These are phyloP conservation scores for Buteo buteo DNA, from an alignment of 2,113 vertebrate genomes.

Conservation along the genomic window DNA sequence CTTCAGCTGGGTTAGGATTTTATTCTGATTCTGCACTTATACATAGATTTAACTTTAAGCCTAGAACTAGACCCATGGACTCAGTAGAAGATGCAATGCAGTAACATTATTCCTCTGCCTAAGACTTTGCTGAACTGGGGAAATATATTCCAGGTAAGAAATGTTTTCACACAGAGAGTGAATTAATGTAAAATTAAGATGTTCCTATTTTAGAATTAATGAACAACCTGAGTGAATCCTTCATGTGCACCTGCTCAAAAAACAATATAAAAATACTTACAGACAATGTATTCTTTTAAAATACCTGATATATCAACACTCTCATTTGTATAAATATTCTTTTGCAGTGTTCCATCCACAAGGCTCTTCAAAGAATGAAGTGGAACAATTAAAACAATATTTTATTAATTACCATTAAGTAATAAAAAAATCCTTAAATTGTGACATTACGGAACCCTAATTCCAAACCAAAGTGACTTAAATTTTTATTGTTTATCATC, in stretches of 20 bases:
- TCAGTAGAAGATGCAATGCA: background rate
- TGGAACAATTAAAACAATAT: background rate
- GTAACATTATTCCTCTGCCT: background rate
- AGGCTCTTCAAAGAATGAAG: background rate
- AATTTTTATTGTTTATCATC: background rate
- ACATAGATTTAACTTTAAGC: background rate
- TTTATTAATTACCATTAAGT: background rate
- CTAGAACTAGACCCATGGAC: background rate
- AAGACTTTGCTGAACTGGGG: background rate
- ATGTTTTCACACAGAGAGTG: background rate
- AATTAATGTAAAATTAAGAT: conserved; percentile 16
- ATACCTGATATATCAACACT: background rate
- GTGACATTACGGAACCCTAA: background rate
- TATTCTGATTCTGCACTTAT: background rate
- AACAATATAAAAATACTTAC: background rate
- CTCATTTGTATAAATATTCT: background rate
- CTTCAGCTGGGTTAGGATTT: background rate
- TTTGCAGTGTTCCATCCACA: background rate
- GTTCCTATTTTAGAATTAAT: conserved; percentile 13
- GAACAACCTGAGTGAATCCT: background rate
- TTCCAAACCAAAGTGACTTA: background rate
- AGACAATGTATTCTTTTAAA: background rate
- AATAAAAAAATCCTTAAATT: background rate
- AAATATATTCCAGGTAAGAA: background rate
- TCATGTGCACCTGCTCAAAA: background rate